Percentiles rank a stretch among this genome's conserved stretches.
These are phyloP conservation scores for Amphilophus citrinellus DNA, from an alignment of 2,113 vertebrate species.

Conservation along the genomic window DNA sequence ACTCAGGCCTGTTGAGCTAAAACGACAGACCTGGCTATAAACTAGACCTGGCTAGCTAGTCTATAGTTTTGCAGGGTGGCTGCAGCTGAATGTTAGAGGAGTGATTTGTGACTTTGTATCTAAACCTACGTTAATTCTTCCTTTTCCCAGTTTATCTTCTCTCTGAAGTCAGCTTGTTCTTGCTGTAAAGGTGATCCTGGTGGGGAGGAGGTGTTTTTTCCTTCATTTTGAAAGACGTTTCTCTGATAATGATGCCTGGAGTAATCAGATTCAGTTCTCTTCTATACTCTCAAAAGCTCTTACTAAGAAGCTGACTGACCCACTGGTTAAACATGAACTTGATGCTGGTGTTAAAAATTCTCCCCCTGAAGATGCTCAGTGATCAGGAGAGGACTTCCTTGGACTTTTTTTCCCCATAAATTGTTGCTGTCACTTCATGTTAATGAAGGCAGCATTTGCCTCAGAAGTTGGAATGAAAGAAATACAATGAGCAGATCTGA, in stretches of 20 bases:
- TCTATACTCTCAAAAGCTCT: neutral
- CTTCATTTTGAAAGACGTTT: neutral
- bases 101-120: neutral
- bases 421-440: slow-evolving; percentile 2
- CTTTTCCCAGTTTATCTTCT: neutral
- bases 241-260: slow-evolving; percentile 12
- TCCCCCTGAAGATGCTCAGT: slow-evolving; percentile 7
- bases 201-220: neutral
- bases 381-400: neutral
- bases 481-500: neutral
- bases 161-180: neutral
- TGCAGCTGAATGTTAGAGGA: too few relatives aligned
- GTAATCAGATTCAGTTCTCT: neutral
- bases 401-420: neutral
- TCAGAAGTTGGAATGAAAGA: slow-evolving; percentile 36
- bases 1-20: too few relatives aligned
- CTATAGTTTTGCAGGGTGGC: too few relatives aligned
- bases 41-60: too few relatives aligned
- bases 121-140: neutral
- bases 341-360: neutral
- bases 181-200: neutral
- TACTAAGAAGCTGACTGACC: neutral
- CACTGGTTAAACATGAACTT: slow-evolving; percentile 28
- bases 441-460: neutral
- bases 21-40: too few relatives aligned